Conservation (phyloP, 2,113 vertebrate species). For the Atlantisia rogersi region DNA sequence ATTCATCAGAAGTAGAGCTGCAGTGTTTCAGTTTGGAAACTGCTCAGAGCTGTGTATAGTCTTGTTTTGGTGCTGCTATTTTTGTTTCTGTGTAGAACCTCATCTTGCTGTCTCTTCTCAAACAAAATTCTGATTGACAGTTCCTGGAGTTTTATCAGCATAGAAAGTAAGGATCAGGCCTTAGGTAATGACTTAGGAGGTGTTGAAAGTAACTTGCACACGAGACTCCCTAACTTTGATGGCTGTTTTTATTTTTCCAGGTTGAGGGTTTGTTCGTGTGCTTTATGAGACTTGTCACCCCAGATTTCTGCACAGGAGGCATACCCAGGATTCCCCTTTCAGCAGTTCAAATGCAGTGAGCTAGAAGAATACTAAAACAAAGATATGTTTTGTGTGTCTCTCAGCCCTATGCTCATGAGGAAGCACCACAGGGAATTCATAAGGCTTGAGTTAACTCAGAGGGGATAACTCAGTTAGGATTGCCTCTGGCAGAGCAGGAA, state of each 20-base stretch:
- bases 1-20: not conserved
- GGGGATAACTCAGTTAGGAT: not conserved
- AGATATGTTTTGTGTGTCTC: not conserved
- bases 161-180: not conserved
- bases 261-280: not conserved
- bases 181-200: not conserved
- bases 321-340: not conserved
- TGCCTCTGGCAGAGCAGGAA: slow-evolving; percentile 31
- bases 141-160: not conserved
- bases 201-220: not conserved
- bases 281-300: not conserved
- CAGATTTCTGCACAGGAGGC: not conserved
- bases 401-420: not conserved
- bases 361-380: not conserved
- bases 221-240: not conserved
- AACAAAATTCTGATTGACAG: not conserved
- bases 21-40: not conserved
- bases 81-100: not conserved
- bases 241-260: not conserved
- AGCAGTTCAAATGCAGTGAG: slow-evolving; percentile 19
- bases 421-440: not conserved
- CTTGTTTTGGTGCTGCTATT: not conserved
- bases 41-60: not conserved
- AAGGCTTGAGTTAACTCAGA: slow-evolving; percentile 11
- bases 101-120: not conserved